Base-by-base conservation (phyloP, 2,113 vertebrate genomes). In the Zootoca vivipara region DNA sequence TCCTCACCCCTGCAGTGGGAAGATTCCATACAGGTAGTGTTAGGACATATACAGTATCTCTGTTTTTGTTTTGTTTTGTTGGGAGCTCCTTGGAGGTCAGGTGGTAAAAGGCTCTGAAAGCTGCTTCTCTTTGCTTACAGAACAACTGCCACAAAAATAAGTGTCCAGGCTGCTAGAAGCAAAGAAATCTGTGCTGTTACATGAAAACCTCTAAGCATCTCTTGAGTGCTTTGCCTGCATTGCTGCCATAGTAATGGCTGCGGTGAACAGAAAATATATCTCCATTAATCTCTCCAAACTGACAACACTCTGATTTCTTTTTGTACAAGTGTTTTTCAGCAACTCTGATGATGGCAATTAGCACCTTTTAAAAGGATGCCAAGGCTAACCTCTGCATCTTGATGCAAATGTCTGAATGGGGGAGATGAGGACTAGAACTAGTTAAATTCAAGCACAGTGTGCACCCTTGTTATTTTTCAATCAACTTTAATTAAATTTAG, bases 91-190 rank as follows among this genome's bases (percentile, higher is more conserved):
- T 2, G 85, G 58, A 5, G 52, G 7, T 82, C 72, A 67, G 79
- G 72, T 82, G 62, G 12, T 15, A 78, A 65, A 81, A 77, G 52
- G 62, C 1, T 0, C 0, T 65, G 4, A 75, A 80, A 88, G 7
- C 7, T 89, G 58, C 42, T 90, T 92, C 83, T 79, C 3, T 75
- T 91, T 24, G 75, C 13, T 52, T 73, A 75, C 26, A 78, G 62
- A 67, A 38, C 46, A 87, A 79, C 84, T 90, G 64, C 15, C 35
- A 82, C 65, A 81, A 52, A 92, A 88, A 33, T 62, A 87, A 69
- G 0, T 30, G 1, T 84, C 90, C 80, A 84, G 83, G 35, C 2
- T 83, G 3, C 56, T 84, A 78, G 42, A 93, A 90, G 77, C 65
- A 80, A 35, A 89, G 35, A 85, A 90, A 12, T 67, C 62, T 88